These are phyloP conservation scores for Eupsilia transversa DNA, from an alignment of 2,888 invertebrate species.

Conservation along the genomic window DNA sequence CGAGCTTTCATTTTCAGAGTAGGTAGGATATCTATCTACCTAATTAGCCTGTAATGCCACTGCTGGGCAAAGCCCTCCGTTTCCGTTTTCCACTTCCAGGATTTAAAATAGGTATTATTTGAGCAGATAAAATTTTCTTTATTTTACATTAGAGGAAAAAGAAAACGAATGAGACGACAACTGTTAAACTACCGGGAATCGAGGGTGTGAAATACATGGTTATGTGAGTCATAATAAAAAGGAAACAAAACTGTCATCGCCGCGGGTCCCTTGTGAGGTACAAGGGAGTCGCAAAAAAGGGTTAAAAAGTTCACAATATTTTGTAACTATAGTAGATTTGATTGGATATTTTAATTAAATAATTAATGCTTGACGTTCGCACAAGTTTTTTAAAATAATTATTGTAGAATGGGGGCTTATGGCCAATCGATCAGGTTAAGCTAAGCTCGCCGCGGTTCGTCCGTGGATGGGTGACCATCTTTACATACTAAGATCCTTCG, in stretches of 20 bases:
- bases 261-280: neutral
- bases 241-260: slow-evolving; percentile 8
- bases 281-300: slow-evolving; percentile 8
- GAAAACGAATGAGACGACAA: neutral
- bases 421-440: too few species aligned
- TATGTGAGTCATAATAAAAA: slow-evolving; percentile 8
- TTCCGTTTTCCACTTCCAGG: too few species aligned
- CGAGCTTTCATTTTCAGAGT: too few species aligned
- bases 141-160: neutral
- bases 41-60: too few species aligned
- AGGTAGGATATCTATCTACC: too few species aligned
- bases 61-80: too few species aligned
- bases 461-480: too few species aligned
- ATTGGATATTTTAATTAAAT: slow-evolving; percentile 9
- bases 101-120: too few species aligned
- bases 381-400: neutral
- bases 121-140: too few species aligned
- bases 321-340: slow-evolving; percentile 2
- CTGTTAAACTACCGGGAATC: neutral
- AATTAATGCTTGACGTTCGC: neutral
- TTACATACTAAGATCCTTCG: too few species aligned
- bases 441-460: too few species aligned
- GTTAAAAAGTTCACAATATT: slow-evolving; percentile 17
- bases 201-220: neutral
- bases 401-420: too few species aligned